These are phyloP conservation scores for Bubo scandiacus DNA, from an alignment of 2,113 vertebrate genomes.

Conservation along the genomic window DNA sequence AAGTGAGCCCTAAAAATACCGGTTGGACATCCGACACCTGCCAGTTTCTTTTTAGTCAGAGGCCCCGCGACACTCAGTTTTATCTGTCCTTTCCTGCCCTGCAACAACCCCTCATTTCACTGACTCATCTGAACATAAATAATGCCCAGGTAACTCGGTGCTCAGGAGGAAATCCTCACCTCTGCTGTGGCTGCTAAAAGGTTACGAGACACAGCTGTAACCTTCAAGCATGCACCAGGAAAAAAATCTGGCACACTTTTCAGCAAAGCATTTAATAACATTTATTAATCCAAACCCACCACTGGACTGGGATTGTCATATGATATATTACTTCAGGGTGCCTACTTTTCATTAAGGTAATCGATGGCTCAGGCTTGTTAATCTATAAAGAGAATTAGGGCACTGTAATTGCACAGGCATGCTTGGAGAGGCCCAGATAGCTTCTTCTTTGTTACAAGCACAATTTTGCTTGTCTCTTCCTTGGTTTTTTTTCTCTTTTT, in stretches of 20 bases:
- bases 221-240: background rate
- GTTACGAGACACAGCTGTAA: background rate
- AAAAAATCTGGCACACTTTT: background rate
- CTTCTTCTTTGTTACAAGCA: background rate
- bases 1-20: background rate
- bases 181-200: background rate
- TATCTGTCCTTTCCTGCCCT: background rate
- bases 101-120: background rate
- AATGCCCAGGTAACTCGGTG: background rate
- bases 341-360: background rate
- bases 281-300: background rate
- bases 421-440: background rate
- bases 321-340: background rate
- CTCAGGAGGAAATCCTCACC: background rate
- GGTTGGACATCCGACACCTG: fast-evolving
- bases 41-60: background rate
- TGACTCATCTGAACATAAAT: background rate
- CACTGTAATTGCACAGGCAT: background rate
- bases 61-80: fast-evolving
- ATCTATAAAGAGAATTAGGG: background rate
- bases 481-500: background rate
- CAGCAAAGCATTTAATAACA: background rate
- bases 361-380: background rate
- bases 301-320: background rate
- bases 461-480: background rate